phyloP scores from a whole-genome alignment of 2,113 vertebrate genomes.

The Spermophilus dauricus region DNA sequence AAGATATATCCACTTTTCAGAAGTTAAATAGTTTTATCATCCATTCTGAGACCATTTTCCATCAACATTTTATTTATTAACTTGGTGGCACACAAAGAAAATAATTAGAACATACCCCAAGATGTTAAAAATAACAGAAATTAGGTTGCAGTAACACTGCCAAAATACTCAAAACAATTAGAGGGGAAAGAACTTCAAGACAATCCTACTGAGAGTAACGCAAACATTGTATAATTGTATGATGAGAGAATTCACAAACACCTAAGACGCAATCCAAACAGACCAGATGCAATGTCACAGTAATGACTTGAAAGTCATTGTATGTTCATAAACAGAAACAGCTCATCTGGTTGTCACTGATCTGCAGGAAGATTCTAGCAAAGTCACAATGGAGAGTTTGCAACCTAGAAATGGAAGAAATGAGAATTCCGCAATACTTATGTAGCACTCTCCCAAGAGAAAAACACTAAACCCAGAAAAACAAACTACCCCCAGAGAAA shows the following conservation, averaged over 20 bases:
- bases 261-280: background rate
- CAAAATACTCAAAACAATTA: background rate
- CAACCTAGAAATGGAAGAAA: background rate
- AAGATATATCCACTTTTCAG: background rate
- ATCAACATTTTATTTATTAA: slow-evolving; percentile 1
- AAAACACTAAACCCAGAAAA: background rate
- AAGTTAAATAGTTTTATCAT: slow-evolving; percentile 35
- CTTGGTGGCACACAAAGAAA: background rate
- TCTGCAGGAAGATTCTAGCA: background rate
- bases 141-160: background rate
- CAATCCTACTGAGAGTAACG: background rate
- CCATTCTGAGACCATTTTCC: background rate
- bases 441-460: background rate
- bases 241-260: background rate
- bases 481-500: background rate
- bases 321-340: slow-evolving; percentile 6
- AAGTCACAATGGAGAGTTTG: background rate
- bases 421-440: background rate
- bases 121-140: slow-evolving; percentile 30
- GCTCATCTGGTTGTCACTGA: background rate
- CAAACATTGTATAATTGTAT: background rate
- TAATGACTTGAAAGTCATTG: background rate
- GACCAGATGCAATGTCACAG: background rate
- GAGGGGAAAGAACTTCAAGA: background rate
- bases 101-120: background rate